A percentile compares a stretch with the other conserved stretches of the same genome.
These are phyloP conservation scores for Lycorma delicatula DNA, from an alignment of 1,140 invertebrate genomes.

Conservation along the genomic window DNA sequence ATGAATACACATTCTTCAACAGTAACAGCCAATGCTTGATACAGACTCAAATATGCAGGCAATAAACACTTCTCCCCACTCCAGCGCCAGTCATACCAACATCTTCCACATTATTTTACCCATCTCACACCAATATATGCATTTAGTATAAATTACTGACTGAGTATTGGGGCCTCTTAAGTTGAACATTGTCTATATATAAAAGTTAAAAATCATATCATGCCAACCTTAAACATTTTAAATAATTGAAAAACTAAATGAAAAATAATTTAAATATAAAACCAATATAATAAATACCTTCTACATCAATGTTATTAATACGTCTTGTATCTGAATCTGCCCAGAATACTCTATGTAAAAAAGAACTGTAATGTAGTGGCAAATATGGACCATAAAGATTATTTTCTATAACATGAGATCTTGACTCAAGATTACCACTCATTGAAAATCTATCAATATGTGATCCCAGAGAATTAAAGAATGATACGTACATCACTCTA, in stretches of 20 bases:
- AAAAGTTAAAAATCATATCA: too few relatives aligned
- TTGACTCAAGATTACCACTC: conserved; percentile 41
- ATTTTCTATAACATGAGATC: conserved; percentile 42
- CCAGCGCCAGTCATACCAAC: too few relatives aligned
- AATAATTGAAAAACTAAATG: not conserved
- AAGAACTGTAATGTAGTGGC: conserved; percentile 44
- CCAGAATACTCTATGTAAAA: conserved; percentile 43
- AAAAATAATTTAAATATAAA: not conserved
- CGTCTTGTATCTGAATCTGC: conserved; percentile 43
- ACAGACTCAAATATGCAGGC: too few relatives aligned
- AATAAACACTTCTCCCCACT: too few relatives aligned
- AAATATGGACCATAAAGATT: conserved; percentile 43
- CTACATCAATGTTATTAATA: conserved; percentile 45
- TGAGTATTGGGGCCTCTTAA: too few relatives aligned
- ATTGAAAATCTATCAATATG: conserved; percentile 51
- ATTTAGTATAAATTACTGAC: too few relatives aligned
- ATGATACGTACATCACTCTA: conserved; percentile 55
- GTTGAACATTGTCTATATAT: too few relatives aligned
- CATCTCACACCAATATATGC: too few relatives aligned
- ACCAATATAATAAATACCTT: conserved; percentile 37
- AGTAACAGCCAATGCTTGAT: too few relatives aligned
- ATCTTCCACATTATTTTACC: too few relatives aligned
- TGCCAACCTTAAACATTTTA: too few relatives aligned
- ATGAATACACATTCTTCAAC: too few relatives aligned
- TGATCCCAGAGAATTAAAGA: conserved; percentile 37